phyloP scores from a whole-genome alignment of 1,140 invertebrate genomes.

The Atta texana region DNA sequence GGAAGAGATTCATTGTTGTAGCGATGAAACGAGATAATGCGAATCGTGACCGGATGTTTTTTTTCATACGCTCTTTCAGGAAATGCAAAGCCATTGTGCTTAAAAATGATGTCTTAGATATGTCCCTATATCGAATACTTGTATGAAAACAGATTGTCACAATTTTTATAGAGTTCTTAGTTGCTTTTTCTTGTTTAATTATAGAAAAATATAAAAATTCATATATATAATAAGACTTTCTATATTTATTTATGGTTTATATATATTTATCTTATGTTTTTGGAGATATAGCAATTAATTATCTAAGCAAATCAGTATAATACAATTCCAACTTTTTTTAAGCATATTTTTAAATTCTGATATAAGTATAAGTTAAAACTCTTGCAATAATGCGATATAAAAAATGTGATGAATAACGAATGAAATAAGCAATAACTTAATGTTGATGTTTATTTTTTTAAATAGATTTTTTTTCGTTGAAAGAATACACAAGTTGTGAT shows the following conservation, averaged over 20 bases:
- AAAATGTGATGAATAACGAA: neutral
- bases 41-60: slow-evolving; percentile 42
- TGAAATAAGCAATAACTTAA: neutral
- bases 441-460: neutral
- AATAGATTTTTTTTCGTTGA: neutral
- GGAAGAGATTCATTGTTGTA: neutral
- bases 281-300: neutral
- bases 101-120: neutral
- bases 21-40: slow-evolving; percentile 70
- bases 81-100: slow-evolving; percentile 38
- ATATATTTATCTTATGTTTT: neutral
- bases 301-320: neutral
- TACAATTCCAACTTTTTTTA: neutral
- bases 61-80: slow-evolving; percentile 57
- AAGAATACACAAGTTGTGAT: neutral
- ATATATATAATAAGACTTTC: neutral
- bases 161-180: neutral
- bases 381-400: neutral
- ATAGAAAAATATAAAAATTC: neutral
- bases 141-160: neutral
- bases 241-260: neutral
- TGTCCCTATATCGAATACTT: neutral
- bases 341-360: neutral
- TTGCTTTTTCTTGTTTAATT: neutral
- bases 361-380: neutral